Evolutionary conservation across 2,113 vertebrate genomes (phyloP), one percentile per base, ranked within the genome.

Genomic region (Sterna hirundo): DNA sequence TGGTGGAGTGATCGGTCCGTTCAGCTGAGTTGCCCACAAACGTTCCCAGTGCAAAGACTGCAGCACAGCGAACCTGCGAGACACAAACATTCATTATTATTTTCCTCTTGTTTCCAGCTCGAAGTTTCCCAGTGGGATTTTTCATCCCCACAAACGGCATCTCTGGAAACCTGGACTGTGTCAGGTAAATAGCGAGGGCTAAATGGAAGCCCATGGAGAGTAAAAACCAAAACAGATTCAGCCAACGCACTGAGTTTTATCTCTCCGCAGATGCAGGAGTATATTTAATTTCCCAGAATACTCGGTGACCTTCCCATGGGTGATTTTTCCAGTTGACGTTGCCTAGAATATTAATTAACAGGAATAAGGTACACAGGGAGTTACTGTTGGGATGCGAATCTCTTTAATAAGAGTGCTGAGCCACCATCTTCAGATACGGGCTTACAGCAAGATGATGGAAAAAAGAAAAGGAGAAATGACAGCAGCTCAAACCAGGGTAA

Each of bases 21-120:
- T 99, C 99, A 0, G 98, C 99, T 0, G 99, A 99, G 97, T 99
- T 99, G 19, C 99, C 99, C 94, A 99, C 99, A 29, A 99, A 99
- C 0, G 99, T 99, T 10, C 99, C 99, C 65, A 99, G 98, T 2
- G 99, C 99, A 32, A 99, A 99, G 49, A 99, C 99, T 0, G 99
- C 99, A 0, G 99, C 98, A 40, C 99, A 99, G 69, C 99, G 99
- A 66, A 99, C 99, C 99, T 99, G 97, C 2, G 55, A 90, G 91
- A 36, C 23, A 52, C 49, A 54, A 30, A 25, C 5, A 4, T 9
- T 47, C 51, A 8, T 30, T 32, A 9, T 5, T 32, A 54, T 14
- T 55, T 23, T 20, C 84, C 58, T 36, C 25, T 21, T 58, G 3
- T 64, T 83, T 65, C 51, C 52, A 78, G 76, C 60, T 20, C 6